Evolutionary conservation across 2,113 vertebrate species (phyloP).

Genomic region (Mustela lutreola): DNA sequence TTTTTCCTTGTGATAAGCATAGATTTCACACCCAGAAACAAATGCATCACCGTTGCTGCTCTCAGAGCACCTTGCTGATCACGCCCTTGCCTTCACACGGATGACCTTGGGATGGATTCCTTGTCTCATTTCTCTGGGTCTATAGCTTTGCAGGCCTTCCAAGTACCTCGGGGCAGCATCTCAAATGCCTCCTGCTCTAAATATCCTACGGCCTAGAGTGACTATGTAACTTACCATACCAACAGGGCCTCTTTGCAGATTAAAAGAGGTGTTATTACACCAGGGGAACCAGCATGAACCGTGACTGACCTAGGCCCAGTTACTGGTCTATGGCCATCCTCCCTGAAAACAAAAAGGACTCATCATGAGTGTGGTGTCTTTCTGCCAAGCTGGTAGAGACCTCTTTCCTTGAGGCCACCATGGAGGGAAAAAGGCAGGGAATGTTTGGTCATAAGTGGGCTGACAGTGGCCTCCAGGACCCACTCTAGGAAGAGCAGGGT

Average conservation of each 20-base stretch:
- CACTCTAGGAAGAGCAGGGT: neutral
- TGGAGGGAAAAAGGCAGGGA: neutral
- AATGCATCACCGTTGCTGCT: fast-evolving
- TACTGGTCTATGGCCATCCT: neutral
- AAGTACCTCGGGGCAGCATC: neutral
- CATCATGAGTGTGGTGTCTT: fast-evolving
- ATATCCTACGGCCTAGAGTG: neutral
- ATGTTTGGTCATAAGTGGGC: fast-evolving
- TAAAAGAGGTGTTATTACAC: neutral
- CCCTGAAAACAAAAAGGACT: neutral
- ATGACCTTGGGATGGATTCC: neutral
- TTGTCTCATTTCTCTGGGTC: neutral
- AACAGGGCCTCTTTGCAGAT: neutral
- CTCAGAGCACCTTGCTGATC: neutral
- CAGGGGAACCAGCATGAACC: neutral
- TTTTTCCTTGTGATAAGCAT: neutral
- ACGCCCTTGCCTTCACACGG: neutral
- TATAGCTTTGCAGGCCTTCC: neutral
- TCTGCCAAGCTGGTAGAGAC: neutral
- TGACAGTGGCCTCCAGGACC: too few species aligned
- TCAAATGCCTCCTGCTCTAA: neutral
- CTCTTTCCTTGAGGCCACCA: neutral
- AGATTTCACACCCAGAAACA: neutral
- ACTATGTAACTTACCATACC: fast-evolving
- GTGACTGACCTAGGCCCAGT: neutral